Evolutionary conservation across 2,113 vertebrate species (phyloP), one percentile per base, ranked within the genome.

Genomic region (Mirza zaza): DNA sequence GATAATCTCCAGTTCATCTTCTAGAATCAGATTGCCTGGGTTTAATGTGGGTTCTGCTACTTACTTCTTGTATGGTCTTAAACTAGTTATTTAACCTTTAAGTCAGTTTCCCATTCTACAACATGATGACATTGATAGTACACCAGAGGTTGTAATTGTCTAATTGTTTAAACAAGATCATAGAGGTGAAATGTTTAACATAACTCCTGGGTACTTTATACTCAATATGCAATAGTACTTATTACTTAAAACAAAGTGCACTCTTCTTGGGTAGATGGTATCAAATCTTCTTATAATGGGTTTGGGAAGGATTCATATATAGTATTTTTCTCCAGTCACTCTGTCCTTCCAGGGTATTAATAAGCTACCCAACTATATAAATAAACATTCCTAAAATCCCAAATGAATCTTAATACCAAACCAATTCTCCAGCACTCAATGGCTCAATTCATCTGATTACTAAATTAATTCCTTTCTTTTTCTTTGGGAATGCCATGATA

Each of bases 291-390:
- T 86, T 79, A 87, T 23, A 42, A 80, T 63, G 2, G 3, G 87
- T 59, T 87, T 50, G 57, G 3, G 71, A 25, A 34, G 20, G 15
- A 79, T 67, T 68, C 55, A 79, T 7, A 67, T 42, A 17, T 65
- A 61, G 20, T 91, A 61, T 42, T 87, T 83, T 50, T 59, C 21
- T 18, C n/a, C 8, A 39, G 25, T 92, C 36, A 67, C 27, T 75
- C 36, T 83, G 5, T 70, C 57, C 21, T 96, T 90, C 80, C 57
- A 94, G 81, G 45, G 88, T 73, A 88, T 63, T n/a, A 76, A 92
- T 52, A 85, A 96, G 80, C 39, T 61, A 52, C 23, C 15, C 90
- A 87, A 68, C 61, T 77, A 67, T 52, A 83, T 75, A 63, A 93
- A 88, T 79, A 88, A 75, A 68, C 23, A 88, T 88, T 88, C 20